Conservation (phyloP, 1,140 invertebrate genomes). For the Plectrocnemia conspersa region DNA sequence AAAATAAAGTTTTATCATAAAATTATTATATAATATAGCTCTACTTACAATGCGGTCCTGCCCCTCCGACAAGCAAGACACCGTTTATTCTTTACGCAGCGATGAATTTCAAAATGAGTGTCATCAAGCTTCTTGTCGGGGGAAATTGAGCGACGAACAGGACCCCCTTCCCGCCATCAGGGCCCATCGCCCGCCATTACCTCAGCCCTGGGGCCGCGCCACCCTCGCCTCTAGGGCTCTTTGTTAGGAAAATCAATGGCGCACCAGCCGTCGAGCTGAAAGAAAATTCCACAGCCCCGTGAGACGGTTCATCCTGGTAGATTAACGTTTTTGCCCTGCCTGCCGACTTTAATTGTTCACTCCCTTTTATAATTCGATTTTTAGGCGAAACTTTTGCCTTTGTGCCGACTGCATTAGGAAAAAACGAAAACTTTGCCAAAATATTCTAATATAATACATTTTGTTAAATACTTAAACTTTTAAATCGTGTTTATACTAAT, state of each 20-base stretch:
- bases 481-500: too few relatives aligned
- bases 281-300: constrained; percentile 11
- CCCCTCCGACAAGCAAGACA: not conserved
- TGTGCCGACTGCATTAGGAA: too few relatives aligned
- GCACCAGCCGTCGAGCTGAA: constrained; percentile 11
- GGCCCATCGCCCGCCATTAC: constrained; percentile 6
- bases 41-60: constrained; percentile 9
- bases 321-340: constrained; percentile 20
- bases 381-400: too few relatives aligned
- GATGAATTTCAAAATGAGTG: constrained; percentile 36
- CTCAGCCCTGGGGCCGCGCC: not conserved
- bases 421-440: too few relatives aligned
- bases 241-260: constrained; percentile 36
- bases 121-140: constrained; percentile 33
- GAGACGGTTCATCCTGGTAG: constrained; percentile 20
- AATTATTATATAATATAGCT: constrained; percentile 5
- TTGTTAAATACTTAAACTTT: too few relatives aligned
- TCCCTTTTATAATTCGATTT: not conserved
- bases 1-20: not conserved
- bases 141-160: constrained; percentile 35
- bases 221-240: constrained; percentile 17
- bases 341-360: not conserved
- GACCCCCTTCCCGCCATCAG: constrained; percentile 7
- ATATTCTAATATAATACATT: too few relatives aligned
- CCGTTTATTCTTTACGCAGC: constrained; percentile 34